Evolutionary conservation across 2,888 invertebrate genomes (phyloP).

Genomic region (Gisinianus flammeolus): DNA sequence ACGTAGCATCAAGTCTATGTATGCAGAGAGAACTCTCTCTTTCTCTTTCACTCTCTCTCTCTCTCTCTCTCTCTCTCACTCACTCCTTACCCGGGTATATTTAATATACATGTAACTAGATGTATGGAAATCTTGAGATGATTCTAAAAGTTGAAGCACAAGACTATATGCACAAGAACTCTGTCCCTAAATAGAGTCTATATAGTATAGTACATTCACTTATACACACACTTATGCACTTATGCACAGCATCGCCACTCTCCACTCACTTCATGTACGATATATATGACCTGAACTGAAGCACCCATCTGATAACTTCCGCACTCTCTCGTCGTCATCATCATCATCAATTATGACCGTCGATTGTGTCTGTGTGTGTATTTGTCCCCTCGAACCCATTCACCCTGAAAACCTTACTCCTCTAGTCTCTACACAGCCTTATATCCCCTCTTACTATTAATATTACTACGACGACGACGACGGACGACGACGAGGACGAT

Average conservation of each 20-base stretch:
- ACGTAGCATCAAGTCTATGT: not conserved
- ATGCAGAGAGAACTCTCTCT: not conserved
- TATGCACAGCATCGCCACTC: not conserved
- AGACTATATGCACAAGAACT: too few relatives aligned
- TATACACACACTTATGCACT: not conserved
- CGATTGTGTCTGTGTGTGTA: conserved; percentile 8
- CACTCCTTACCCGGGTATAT: not conserved
- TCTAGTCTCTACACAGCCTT: too few relatives aligned
- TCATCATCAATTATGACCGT: conserved; percentile 35
- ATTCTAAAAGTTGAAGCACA: conserved; percentile 1
- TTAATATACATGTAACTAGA: not conserved
- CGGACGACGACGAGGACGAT: too few relatives aligned
- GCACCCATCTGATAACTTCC: conserved; percentile 40
- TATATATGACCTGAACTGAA: not conserved
- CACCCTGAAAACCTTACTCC: conserved; percentile 7
- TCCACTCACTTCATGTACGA: not conserved
- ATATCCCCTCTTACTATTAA: not conserved
- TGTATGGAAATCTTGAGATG: not conserved
- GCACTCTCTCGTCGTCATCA: conserved; percentile 35
- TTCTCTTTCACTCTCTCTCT: too few relatives aligned
- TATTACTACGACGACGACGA: not conserved
- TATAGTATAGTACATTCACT: not conserved
- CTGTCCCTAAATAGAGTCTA: too few relatives aligned
- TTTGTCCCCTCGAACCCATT: conserved; percentile 9
- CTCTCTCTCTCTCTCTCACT: not conserved